phyloP scores from a whole-genome alignment of 1,140 invertebrate species.

The Brachionus rubens region DNA sequence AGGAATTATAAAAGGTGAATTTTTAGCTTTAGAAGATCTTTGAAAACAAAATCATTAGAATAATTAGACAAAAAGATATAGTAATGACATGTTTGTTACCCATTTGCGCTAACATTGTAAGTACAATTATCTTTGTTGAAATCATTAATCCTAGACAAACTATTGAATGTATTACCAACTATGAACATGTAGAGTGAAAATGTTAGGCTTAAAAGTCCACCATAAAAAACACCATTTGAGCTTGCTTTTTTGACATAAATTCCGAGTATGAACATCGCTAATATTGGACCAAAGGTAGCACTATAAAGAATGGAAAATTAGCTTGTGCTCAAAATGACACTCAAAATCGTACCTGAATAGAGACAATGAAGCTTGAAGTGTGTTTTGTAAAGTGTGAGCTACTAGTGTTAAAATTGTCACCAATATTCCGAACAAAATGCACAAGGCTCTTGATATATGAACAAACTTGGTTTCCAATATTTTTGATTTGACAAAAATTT shows the following conservation, averaged over 20 bases:
- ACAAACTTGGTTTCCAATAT: neutral
- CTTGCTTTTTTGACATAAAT: neutral
- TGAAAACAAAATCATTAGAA: no score
- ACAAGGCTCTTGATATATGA: neutral
- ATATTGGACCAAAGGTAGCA: neutral
- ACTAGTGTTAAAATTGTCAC: neutral
- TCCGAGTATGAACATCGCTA: neutral
- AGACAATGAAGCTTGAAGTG: neutral
- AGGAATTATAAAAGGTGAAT: neutral
- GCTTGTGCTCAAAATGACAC: no score
- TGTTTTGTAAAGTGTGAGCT: neutral
- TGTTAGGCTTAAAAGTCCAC: neutral
- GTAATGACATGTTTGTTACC: no score
- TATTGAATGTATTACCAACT: neutral
- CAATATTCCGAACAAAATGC: neutral
- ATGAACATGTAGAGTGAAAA: neutral
- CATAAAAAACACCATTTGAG: neutral
- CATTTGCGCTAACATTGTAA: no score
- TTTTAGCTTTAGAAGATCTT: neutral
- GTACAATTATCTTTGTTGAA: neutral
- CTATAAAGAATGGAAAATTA: no score
- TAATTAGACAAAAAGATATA: no score
- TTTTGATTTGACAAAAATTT: constrained; percentile 47
- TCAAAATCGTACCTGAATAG: neutral
- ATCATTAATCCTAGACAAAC: neutral